phyloP scores from a whole-genome alignment of 2,113 vertebrate species.

The Phasianus colchicus region DNA sequence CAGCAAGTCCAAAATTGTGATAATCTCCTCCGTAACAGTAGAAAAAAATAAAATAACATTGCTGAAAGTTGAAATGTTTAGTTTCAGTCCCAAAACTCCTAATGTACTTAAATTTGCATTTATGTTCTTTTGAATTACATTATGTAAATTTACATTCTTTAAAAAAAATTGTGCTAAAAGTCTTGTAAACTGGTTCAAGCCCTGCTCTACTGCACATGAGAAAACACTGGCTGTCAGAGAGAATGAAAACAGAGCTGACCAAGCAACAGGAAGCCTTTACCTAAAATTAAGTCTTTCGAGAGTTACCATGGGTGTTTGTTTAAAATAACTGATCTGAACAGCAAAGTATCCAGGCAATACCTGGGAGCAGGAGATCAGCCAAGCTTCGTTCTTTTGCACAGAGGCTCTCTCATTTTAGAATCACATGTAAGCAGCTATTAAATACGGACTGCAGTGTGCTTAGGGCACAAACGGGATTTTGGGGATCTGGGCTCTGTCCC shows the following conservation, averaged over 20 bases:
- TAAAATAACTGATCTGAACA: not conserved
- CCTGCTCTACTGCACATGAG: not conserved
- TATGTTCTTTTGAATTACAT: not conserved
- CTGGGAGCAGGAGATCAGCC: constrained; percentile 7
- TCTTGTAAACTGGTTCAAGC: not conserved
- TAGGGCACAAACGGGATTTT: constrained; percentile 47
- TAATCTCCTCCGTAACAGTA: constrained; percentile 57
- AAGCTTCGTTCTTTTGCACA: not conserved
- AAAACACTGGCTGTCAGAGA: not conserved
- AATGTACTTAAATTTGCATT: not conserved
- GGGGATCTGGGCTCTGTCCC: constrained; percentile 43
- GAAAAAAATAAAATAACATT: not conserved
- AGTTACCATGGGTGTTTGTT: not conserved
- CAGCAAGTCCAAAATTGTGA: constrained; percentile 45
- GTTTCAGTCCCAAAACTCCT: not conserved
- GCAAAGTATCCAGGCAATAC: not conserved
- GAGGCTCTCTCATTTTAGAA: not conserved
- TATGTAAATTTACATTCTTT: not conserved
- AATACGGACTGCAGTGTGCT: constrained; percentile 20
- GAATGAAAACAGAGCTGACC: constrained; percentile 18
- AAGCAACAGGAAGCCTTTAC: constrained; percentile 42
- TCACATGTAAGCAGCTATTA: constrained; percentile 40
- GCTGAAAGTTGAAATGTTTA: constrained; percentile 3
- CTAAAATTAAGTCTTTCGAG: not conserved
- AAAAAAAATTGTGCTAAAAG: not conserved